Evolutionary conservation across 2,113 vertebrate species (phyloP), one percentile per base, ranked within the genome.

Genomic region (Odontophorus gujanensis): DNA sequence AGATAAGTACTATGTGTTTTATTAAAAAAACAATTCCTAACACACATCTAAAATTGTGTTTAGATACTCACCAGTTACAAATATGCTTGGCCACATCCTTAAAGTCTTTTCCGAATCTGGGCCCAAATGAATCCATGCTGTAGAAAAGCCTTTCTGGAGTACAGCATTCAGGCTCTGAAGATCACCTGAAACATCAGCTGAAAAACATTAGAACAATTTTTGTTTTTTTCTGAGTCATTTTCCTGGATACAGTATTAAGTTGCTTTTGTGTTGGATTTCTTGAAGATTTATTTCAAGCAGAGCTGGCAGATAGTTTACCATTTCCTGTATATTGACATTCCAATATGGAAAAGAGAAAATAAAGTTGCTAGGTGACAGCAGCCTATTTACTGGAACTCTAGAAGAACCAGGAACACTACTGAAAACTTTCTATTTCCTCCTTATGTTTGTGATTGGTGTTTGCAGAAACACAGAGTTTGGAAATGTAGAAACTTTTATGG

Each of bases 261-360:
- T 68, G 48, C 14, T 69, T 87, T 83, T 59, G 68, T 28, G 42
- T n/a, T 26, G 20, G 36, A 80, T 77, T 92, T 90, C 50, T 62
- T 59, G 36, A 89, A 87, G 42, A 80, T 89, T 82, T 80, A 77
- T 89, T 96, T 93, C 59, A 82, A 93, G 67, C 32, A 50, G 18
- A 85, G 9, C 25, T 50, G 42, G n/a, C 48, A 83, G 53, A 45
- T 40, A 87, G 50, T 71, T 82, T 83, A 77, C 32, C 13, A 34
- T 84, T 90, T 59, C 82, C 50, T 57, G 43, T 12, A 18, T 93
- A 75, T 47, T 81, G 88, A 75, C 69, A 77, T 81, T 90, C 21
- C 72, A 74, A 81, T 81, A 72, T 2, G 14, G 43, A 94, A 86
- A 78, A 26, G 51, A 51, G 57, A 96, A 94, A 96, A 85, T 66